Conservation (phyloP, 2,797 vertebrate species). For the Erpetoichthys calabaricus region DNA sequence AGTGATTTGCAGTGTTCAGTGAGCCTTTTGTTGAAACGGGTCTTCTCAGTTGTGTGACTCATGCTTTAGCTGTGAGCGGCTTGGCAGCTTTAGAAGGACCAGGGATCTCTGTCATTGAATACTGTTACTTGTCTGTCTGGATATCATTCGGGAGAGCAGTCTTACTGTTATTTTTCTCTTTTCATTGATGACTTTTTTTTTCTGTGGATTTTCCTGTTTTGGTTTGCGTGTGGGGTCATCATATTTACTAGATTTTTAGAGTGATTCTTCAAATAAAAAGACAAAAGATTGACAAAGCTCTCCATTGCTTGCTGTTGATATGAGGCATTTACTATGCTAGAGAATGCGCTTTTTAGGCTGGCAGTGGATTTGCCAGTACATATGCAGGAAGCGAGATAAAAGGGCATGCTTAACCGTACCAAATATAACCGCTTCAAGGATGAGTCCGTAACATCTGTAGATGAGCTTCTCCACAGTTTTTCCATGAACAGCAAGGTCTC, state of each 20-base stretch:
- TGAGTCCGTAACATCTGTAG: slow-evolving; percentile 95
- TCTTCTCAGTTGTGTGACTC: slow-evolving; percentile 96
- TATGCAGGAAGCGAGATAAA: slow-evolving; percentile 79
- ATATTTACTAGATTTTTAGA: background rate
- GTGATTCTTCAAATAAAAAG: no score
- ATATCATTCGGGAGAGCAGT: slow-evolving; percentile 22
- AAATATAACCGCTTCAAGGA: slow-evolving; percentile 99
- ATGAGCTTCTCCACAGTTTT: slow-evolving; percentile 93
- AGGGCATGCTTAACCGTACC: slow-evolving; percentile 99
- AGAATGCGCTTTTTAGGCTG: slow-evolving; percentile 60
- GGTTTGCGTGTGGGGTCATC: slow-evolving; percentile 18
- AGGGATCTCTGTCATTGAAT: slow-evolving; percentile 50
- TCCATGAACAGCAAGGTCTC: slow-evolving; percentile 92
- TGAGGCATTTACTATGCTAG: slow-evolving; percentile 73
- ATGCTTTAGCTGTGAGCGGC: slow-evolving; percentile 89
- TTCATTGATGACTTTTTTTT: slow-evolving; percentile 21
- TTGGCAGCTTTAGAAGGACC: slow-evolving; percentile 70
- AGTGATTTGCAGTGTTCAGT: slow-evolving; percentile 97
- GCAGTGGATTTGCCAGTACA: slow-evolving; percentile 71
- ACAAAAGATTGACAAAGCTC: slow-evolving; percentile 27
- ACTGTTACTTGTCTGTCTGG: slow-evolving; percentile 50
- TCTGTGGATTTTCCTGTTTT: slow-evolving; percentile 25
- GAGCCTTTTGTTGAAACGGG: slow-evolving; percentile 98
- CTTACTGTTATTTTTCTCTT: slow-evolving; percentile 21
- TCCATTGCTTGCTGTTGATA: slow-evolving; percentile 45